Evolutionary conservation across 2,888 invertebrate genomes (phyloP).

Genomic region (Boloria selene): DNA sequence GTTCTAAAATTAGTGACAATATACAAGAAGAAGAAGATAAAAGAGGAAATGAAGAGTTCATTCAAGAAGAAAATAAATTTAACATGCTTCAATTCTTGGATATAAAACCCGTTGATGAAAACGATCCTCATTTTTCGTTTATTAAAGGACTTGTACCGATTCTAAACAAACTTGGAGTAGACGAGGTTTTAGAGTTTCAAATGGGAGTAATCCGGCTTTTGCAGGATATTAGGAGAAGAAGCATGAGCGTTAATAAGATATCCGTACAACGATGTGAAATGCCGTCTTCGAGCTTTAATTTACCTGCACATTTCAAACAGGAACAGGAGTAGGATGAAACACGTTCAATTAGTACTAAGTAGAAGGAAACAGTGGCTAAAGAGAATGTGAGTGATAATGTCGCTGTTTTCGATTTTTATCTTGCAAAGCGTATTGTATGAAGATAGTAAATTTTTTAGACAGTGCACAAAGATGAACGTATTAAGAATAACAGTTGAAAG

Average conservation of each 20-base stretch:
- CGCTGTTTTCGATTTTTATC: no score
- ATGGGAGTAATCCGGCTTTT: conserved; percentile 24
- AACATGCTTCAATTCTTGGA: conserved; percentile 4
- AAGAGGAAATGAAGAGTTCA: not conserved
- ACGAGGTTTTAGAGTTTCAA: conserved; percentile 28
- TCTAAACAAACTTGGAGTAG: conserved; percentile 24
- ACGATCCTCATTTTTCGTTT: conserved; percentile 25
- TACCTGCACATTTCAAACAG: not conserved
- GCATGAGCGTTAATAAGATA: not conserved
- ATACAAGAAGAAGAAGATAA: not conserved
- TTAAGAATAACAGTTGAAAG: no score
- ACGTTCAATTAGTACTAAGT: no score
- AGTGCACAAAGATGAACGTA: no score
- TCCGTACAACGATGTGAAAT: not conserved
- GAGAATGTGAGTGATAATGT: no score
- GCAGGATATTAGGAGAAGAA: conserved; percentile 12
- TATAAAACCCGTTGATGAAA: not conserved
- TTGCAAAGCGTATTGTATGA: no score
- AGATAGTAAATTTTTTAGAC: no score
- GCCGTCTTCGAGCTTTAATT: conserved; percentile 12
- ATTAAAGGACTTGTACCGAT: conserved; percentile 20
- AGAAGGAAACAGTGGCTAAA: no score
- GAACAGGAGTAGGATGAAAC: no score
- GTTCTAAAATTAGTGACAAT: not conserved
- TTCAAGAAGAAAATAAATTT: not conserved